Percentiles rank a stretch among this genome's conserved stretches.
Evolutionary conservation across 2,888 invertebrate genomes (phyloP).

Genomic region (Pseudanteris insignis): DNA sequence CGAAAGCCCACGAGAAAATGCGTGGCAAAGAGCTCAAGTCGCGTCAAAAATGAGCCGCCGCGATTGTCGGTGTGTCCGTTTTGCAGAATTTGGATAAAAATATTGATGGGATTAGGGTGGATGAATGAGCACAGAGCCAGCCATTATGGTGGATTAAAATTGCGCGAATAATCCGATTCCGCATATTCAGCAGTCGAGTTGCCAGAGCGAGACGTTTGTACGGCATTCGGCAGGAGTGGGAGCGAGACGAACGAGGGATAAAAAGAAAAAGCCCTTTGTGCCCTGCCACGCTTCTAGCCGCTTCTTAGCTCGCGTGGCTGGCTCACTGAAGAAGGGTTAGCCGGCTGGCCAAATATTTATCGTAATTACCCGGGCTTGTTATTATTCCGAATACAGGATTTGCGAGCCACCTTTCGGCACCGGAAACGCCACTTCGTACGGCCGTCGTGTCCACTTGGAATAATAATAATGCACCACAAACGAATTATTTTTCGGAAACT

Average conservation of each 20-base stretch:
- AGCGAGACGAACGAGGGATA: not conserved
- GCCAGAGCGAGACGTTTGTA: conserved; percentile 6
- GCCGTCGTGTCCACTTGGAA: conserved; percentile 56
- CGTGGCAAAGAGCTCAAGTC: conserved; percentile 24
- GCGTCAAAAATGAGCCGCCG: conserved; percentile 31
- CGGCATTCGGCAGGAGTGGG: not conserved
- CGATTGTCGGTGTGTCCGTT: conserved; percentile 47
- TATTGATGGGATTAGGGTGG: conserved; percentile 61
- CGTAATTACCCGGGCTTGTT: conserved; percentile 58
- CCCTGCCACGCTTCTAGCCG: conserved; percentile 35
- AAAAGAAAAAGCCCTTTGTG: conserved; percentile 27
- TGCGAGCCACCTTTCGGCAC: conserved; percentile 45
- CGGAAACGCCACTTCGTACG: conserved; percentile 49
- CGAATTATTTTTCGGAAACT: too few species aligned
- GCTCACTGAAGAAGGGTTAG: conserved; percentile 60
- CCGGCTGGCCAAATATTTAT: conserved; percentile 66
- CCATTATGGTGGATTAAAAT: conserved; percentile 56
- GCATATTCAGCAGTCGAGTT: conserved; percentile 27
- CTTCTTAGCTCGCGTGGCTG: conserved; percentile 60
- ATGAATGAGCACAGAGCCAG: conserved; percentile 23
- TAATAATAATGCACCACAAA: conserved; percentile 50
- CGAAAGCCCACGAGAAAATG: conserved; percentile 18
- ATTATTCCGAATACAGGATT: conserved; percentile 47
- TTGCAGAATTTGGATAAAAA: conserved; percentile 61
- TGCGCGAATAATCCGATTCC: conserved; percentile 47